These are phyloP conservation scores for Caenorhabditis panamensis DNA, from an alignment of 2,888 invertebrate species.

Conservation along the genomic window DNA sequence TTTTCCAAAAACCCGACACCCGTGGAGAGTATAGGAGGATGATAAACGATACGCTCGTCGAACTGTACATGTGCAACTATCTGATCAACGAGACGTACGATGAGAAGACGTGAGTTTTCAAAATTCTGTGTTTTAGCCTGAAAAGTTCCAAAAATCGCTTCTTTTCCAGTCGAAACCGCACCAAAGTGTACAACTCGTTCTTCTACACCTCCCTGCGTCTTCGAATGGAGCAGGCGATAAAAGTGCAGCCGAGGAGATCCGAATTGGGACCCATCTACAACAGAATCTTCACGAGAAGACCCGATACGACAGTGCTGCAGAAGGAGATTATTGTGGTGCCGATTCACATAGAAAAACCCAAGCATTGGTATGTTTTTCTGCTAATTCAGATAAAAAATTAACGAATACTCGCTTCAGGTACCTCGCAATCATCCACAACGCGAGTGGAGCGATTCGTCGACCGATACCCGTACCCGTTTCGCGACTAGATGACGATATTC, in stretches of 20 bases:
- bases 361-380: conserved; percentile 35
- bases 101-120: conserved; percentile 2
- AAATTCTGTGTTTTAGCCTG: not conserved
- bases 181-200: conserved; percentile 22
- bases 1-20: conserved; percentile 4
- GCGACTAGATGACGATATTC: not conserved
- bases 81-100: conserved; percentile 9
- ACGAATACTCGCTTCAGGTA: conserved; percentile 9
- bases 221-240: not conserved
- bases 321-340: conserved; percentile 41
- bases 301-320: not conserved
- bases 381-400: not conserved
- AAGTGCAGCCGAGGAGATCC: conserved; percentile 18
- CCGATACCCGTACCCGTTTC: not conserved
- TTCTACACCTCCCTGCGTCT: conserved; percentile 16
- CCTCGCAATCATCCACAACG: conserved; percentile 43
- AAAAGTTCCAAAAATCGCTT: not conserved
- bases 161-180: conserved; percentile 1
- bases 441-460: conserved; percentile 24
- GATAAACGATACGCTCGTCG: conserved; percentile 30
- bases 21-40: conserved; percentile 17
- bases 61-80: conserved; percentile 26
- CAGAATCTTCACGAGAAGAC: not conserved
- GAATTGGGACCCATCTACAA: not conserved
- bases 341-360: conserved; percentile 18